Evolutionary conservation across 92 coral and sea anemone genomes (phyloP).

Genomic region (Scolanthus callimorphus): DNA sequence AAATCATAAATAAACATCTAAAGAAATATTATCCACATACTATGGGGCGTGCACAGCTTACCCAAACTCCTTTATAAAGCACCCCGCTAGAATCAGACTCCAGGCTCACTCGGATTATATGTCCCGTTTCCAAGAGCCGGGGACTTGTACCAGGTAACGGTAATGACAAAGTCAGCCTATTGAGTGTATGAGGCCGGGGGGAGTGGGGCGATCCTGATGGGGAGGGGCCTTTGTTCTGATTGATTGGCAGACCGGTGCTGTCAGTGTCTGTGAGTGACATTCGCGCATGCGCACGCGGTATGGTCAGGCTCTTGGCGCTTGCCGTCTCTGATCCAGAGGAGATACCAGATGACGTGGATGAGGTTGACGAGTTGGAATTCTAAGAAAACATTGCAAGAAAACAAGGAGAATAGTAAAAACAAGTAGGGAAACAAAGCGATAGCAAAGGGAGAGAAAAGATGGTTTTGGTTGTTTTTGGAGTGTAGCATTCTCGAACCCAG

Average conservation of each 20-base stretch:
- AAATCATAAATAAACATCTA: too few relatives aligned
- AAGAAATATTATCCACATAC: too few relatives aligned
- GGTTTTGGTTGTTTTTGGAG: too few relatives aligned
- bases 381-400: constrained; percentile 3
- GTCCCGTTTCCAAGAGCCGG: constrained; percentile 43
- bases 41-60: too few relatives aligned
- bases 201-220: constrained; percentile 21
- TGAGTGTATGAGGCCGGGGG: constrained; percentile 4
- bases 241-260: too few relatives aligned
- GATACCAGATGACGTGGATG: constrained; percentile 79
- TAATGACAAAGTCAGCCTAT: constrained; percentile 10
- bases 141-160: constrained; percentile 28
- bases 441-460: too few relatives aligned
- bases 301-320: constrained; percentile 9
- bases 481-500: too few relatives aligned
- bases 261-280: background rate
- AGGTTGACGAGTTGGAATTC: constrained; percentile 57
- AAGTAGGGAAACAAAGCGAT: background rate
- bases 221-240: background rate
- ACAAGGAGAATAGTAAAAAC: background rate
- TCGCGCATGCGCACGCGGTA: constrained; percentile 7
- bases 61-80: constrained; percentile 91
- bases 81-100: constrained; percentile 57
- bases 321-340: constrained; percentile 62
- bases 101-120: constrained; percentile 85